Percentiles rank a stretch among this genome's conserved stretches.
phyloP scores from a whole-genome alignment of 92 coral and sea anemone genomes.

The Zoanthus sociatus region DNA sequence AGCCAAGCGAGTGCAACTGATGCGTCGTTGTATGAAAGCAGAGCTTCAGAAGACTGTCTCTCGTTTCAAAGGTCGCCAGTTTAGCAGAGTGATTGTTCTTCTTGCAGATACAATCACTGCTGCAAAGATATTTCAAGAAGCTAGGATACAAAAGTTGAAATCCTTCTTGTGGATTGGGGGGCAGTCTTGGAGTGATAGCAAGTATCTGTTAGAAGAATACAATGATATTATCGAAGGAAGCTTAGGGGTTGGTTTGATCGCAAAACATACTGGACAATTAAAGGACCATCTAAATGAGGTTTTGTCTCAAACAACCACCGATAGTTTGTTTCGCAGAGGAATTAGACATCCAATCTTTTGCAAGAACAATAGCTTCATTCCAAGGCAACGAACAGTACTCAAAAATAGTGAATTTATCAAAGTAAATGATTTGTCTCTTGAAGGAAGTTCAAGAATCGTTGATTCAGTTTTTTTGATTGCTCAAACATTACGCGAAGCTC shows the following conservation, averaged over 20 bases:
- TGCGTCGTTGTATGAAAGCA: neutral
- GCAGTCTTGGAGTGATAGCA: constrained; percentile 52
- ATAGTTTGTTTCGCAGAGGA: constrained; percentile 14
- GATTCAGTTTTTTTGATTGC: constrained; percentile 22
- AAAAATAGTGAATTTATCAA: neutral
- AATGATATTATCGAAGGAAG: constrained; percentile 74
- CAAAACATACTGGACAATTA: constrained; percentile 42
- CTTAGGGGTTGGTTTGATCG: constrained; percentile 61
- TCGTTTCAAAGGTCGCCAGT: constrained; percentile 34
- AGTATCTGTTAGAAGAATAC: constrained; percentile 29
- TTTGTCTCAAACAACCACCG: neutral
- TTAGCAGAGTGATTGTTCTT: constrained; percentile 66
- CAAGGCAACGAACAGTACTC: neutral
- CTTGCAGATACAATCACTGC: constrained; percentile 64
- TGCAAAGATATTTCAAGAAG: constrained; percentile 66
- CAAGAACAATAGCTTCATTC: neutral
- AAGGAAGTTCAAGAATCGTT: constrained; percentile 25
- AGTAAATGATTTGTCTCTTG: neutral
- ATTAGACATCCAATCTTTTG: constrained; percentile 2
- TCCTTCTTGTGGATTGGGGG: constrained; percentile 84
- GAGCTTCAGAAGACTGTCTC: constrained; percentile 50
- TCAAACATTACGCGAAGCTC: neutral
- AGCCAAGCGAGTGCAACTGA: constrained; percentile 50
- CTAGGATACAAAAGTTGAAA: constrained; percentile 67
- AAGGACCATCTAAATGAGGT: constrained; percentile 6